Conservation (phyloP, 2,113 vertebrate species). For the Gasterosteus nipponicus region DNA sequence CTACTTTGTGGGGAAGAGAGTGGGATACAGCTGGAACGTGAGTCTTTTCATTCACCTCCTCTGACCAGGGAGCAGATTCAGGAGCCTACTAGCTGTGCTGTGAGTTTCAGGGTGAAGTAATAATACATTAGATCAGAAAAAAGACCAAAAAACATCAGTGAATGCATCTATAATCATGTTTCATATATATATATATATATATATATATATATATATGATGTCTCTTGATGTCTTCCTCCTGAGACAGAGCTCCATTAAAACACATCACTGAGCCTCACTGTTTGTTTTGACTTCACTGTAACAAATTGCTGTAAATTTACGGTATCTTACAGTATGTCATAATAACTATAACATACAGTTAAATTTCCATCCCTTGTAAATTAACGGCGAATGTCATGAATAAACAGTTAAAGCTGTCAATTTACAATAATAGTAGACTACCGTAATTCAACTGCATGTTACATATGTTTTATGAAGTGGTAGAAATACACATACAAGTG, state of each 20-base stretch:
- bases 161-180: background rate
- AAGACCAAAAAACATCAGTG: background rate
- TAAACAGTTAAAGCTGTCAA: too few relatives aligned
- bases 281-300: background rate
- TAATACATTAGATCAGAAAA: background rate
- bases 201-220: background rate
- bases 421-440: too few relatives aligned
- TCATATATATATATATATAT: too few relatives aligned
- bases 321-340: too few relatives aligned
- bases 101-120: background rate
- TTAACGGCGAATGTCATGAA: too few relatives aligned
- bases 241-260: background rate
- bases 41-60: slow-evolving; percentile 35
- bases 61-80: background rate
- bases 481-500: too few relatives aligned
- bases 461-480: too few relatives aligned
- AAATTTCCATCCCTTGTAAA: too few relatives aligned
- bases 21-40: slow-evolving; percentile 83
- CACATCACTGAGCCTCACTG: background rate
- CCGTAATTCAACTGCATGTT: too few relatives aligned
- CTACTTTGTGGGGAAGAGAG: slow-evolving; percentile 79
- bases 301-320: too few relatives aligned
- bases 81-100: background rate
- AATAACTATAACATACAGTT: too few relatives aligned
- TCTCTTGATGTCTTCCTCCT: background rate